Evolutionary conservation across 2,797 vertebrate species (phyloP).

Genomic region (Alcedo atthis): DNA sequence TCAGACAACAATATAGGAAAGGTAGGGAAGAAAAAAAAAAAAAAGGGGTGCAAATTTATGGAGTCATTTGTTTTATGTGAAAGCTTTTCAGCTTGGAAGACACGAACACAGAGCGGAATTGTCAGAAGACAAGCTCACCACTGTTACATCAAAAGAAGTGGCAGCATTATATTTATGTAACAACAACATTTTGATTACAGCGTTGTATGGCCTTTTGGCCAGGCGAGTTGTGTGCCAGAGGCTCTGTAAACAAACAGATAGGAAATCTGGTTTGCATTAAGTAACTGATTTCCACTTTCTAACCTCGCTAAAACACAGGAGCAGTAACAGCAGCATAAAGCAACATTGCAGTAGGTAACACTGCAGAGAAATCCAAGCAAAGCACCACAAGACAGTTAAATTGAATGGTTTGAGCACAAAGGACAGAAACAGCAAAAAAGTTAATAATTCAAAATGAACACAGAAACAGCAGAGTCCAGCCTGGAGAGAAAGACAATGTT

Average conservation of each 20-base stretch:
- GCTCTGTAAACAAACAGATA: constrained; percentile 60
- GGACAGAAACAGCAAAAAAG: neutral
- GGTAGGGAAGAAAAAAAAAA: neutral
- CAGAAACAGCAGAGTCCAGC: neutral
- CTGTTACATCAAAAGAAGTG: constrained; percentile 42
- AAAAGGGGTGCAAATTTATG: neutral
- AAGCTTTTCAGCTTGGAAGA: neutral
- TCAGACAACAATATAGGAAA: constrained; percentile 4
- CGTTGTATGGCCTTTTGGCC: constrained; percentile 34
- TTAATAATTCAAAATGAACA: neutral
- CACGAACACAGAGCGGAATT: neutral
- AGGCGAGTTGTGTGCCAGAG: neutral
- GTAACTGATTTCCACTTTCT: constrained; percentile 35
- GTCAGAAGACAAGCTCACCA: neutral
- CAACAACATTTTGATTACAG: constrained; percentile 43
- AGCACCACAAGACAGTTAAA: neutral
- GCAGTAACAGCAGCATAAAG: neutral
- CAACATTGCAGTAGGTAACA: neutral
- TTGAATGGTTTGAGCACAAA: neutral
- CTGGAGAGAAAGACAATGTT: neutral
- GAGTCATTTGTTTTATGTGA: neutral
- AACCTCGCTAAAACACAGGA: constrained; percentile 16
- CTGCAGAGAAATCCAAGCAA: neutral
- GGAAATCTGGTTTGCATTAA: constrained; percentile 66
- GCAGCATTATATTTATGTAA: constrained; percentile 55